These are phyloP conservation scores for Troilus luridus DNA, from an alignment of 2,888 invertebrate species.

Conservation along the genomic window DNA sequence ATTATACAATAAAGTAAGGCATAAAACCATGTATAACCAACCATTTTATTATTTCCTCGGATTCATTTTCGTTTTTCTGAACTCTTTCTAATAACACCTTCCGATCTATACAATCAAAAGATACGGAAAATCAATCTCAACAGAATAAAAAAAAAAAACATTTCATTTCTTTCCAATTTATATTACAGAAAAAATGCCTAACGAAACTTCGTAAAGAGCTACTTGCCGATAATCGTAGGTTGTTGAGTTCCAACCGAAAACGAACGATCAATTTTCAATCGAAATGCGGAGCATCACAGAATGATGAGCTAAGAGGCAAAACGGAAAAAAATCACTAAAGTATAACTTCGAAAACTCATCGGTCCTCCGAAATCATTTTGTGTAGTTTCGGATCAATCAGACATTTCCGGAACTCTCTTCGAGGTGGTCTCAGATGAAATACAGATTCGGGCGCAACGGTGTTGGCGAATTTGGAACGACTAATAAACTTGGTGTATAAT, in stretches of 20 bases:
- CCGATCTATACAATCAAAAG: not conserved
- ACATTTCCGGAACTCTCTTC: not conserved
- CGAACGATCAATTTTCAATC: not conserved
- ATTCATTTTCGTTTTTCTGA: not conserved
- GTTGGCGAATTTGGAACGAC: not conserved
- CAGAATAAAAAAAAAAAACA: not conserved
- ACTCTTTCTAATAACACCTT: not conserved
- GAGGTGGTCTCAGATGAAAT: not conserved
- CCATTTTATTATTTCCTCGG: too few species aligned
- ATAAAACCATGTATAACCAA: too few species aligned
- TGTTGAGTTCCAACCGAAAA: not conserved
- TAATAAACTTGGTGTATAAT: not conserved
- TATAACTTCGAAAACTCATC: not conserved
- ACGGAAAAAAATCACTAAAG: not conserved
- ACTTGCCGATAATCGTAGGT: not conserved
- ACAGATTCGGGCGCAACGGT: not conserved
- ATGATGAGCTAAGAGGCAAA: not conserved
- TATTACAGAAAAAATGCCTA: not conserved
- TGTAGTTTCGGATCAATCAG: not conserved
- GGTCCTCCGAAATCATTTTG: not conserved
- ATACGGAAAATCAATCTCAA: not conserved
- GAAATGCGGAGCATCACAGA: not conserved
- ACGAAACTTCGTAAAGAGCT: not conserved
- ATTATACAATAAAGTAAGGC: too few species aligned
- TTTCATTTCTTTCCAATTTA: not conserved